Percentiles rank a stretch among this genome's conserved stretches.
Evolutionary conservation across 64 coral and sea anemone species (phyloP).

Genomic region (Dendrophyllia cribrosa): DNA sequence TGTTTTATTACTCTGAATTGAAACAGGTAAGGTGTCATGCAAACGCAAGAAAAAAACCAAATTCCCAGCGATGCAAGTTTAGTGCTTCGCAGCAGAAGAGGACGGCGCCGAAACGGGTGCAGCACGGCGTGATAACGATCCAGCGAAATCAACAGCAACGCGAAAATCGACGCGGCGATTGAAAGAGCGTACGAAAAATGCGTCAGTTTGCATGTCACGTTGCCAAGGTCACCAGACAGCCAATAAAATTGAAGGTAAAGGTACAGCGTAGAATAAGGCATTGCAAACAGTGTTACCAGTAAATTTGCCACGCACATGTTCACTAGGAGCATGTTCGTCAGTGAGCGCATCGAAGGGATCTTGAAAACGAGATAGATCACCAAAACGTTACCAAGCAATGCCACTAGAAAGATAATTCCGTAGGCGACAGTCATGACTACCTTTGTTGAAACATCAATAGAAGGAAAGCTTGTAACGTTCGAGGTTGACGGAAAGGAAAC

Average conservation of each 20-base stretch:
- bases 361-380: constrained; percentile 78
- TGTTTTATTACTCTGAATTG: background rate
- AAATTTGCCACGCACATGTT: constrained; percentile 92
- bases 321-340: constrained; percentile 84
- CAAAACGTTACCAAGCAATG: constrained; percentile 77
- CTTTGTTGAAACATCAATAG: constrained; percentile 45
- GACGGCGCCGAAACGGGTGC: constrained; percentile 60
- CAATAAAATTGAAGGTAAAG: constrained; percentile 46
- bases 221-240: constrained; percentile 66
- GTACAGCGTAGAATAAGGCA: constrained; percentile 82
- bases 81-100: constrained; percentile 63
- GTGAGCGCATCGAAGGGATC: constrained; percentile 60
- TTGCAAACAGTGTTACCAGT: constrained; percentile 70
- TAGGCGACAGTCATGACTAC: constrained; percentile 66
- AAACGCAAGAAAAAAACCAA: constrained; percentile 61
- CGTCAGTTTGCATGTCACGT: constrained; percentile 68
- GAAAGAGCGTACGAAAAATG: constrained; percentile 85
- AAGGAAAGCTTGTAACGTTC: background rate
- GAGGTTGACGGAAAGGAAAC: background rate
- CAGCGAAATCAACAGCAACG: constrained; percentile 68
- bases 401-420: constrained; percentile 62
- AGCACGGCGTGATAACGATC: constrained; percentile 82
- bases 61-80: constrained; percentile 57
- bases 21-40: constrained; percentile 80
- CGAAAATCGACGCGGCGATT: constrained; percentile 78